These are phyloP conservation scores for Megalopta genalis DNA, from an alignment of 1,140 invertebrate species.

Conservation along the genomic window DNA sequence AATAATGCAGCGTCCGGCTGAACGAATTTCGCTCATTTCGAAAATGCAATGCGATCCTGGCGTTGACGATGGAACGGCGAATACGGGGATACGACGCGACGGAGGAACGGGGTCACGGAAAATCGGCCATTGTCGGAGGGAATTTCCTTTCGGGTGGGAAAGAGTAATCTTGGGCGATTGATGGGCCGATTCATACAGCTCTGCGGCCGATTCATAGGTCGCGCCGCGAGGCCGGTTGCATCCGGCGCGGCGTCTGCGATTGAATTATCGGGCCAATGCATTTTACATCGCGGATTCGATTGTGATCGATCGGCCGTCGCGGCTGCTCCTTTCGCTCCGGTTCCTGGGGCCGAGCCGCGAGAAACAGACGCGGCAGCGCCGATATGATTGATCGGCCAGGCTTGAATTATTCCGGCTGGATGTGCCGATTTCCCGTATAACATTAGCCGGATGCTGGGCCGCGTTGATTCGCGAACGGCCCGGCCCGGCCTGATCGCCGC, in stretches of 20 bases:
- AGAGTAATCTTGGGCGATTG: no score
- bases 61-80: no score
- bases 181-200: slow-evolving; percentile 16
- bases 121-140: not conserved
- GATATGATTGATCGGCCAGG: slow-evolving; percentile 41
- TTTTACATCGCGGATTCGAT: slow-evolving; percentile 56
- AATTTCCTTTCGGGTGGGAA: not conserved
- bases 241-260: slow-evolving; percentile 9
- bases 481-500: no score
- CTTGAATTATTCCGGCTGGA: slow-evolving; percentile 33
- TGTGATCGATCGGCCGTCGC: slow-evolving; percentile 46
- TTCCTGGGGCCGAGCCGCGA: slow-evolving; percentile 13
- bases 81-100: no score
- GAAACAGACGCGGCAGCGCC: not conserved
- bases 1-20: no score
- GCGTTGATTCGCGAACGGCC: not conserved
- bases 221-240: no score
- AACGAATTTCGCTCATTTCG: no score
- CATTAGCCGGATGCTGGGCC: slow-evolving; percentile 25
- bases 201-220: no score
- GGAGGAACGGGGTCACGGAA: not conserved
- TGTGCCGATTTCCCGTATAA: slow-evolving; percentile 46
- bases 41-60: no score
- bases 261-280: slow-evolving; percentile 55
- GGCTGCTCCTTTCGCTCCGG: slow-evolving; percentile 21